Conservation (phyloP, 2,797 vertebrate genomes). For the Phyllotis vaccarum region DNA sequence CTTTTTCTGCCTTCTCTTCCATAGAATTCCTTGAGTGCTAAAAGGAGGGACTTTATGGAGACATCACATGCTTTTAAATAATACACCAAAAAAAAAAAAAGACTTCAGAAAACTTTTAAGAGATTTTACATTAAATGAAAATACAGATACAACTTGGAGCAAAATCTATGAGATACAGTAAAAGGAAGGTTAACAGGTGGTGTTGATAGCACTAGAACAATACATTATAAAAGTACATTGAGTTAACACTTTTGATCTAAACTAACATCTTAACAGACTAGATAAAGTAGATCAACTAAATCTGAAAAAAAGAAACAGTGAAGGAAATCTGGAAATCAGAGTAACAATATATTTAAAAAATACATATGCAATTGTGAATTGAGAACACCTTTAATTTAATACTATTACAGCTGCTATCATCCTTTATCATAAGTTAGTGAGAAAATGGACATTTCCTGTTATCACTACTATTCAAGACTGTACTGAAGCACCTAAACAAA, state of each 20-base stretch:
- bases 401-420: neutral
- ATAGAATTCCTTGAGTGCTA: neutral
- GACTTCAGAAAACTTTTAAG: neutral
- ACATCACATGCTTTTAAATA: neutral
- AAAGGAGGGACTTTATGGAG: neutral
- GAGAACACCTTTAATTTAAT: neutral
- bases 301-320: neutral
- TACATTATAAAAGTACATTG: neutral
- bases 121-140: neutral
- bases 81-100: neutral
- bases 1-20: neutral
- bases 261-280: neutral
- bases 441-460: neutral
- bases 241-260: neutral
- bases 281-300: neutral
- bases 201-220: neutral
- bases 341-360: neutral
- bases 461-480: neutral
- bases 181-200: neutral
- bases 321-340: neutral
- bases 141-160: neutral
- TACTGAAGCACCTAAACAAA: neutral
- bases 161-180: neutral
- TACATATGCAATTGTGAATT: neutral
- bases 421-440: neutral